Conservation (phyloP, 2,797 vertebrate genomes). For the Phataginus tetradactyla region DNA sequence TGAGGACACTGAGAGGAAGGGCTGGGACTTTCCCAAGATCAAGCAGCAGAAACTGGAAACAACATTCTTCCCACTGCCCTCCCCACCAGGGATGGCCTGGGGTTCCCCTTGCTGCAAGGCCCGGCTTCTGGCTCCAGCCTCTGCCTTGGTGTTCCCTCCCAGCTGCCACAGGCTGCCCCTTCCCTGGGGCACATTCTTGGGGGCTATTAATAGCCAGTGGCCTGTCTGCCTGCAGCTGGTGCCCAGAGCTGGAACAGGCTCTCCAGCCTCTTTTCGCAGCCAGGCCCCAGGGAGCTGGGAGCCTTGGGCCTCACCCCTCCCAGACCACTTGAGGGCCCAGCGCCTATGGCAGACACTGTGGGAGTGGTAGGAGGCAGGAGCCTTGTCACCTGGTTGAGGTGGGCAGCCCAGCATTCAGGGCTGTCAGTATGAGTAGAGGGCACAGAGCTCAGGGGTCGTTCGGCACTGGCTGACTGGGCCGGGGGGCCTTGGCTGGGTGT, state of each 20-base stretch:
- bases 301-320: not conserved
- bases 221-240: conserved; percentile 64
- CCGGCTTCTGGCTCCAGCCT: not conserved
- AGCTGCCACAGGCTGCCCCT: conserved; percentile 79
- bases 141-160: conserved; percentile 69
- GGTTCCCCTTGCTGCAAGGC: not conserved
- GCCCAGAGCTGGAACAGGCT: conserved; percentile 16
- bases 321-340: not conserved
- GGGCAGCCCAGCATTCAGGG: not conserved
- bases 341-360: not conserved
- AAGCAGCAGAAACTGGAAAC: not conserved
- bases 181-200: conserved; percentile 75
- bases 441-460: not conserved
- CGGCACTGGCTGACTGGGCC: not conserved
- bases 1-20: not conserved
- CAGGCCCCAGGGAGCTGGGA: not conserved
- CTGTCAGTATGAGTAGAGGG: not conserved
- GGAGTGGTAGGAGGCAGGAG: not conserved
- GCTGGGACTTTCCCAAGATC: not conserved
- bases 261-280: not conserved
- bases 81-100: not conserved
- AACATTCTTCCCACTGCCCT: not conserved
- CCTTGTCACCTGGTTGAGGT: not conserved
- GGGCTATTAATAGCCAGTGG: conserved; percentile 83
- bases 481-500: not conserved